Evolutionary conservation across 2,888 invertebrate genomes (phyloP), one percentile per base, ranked within the genome.

Genomic region (Drosophila lacicola): DNA sequence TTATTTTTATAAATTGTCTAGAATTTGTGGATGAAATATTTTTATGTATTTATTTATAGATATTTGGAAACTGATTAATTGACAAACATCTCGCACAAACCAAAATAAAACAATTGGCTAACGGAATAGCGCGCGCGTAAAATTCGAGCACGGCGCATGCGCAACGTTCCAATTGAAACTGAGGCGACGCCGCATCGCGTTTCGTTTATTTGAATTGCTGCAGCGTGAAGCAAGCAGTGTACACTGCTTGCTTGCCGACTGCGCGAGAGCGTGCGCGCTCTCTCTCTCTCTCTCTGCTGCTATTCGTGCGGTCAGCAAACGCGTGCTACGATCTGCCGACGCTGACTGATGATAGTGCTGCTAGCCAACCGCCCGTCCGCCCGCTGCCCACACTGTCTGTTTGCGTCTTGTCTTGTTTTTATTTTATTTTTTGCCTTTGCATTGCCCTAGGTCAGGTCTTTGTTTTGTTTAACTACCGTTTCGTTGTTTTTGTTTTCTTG

Each of bases 401-500:
- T 29, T 33, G 1, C 14, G 14, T 34, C 61, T 46, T 21, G 14
- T 49, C 57, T 55, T 44, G 41, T 58, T 39, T 45, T 54, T 29
- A 29, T 19, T 10, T 58, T 19, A 33, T 33, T 36, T 41, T 14
- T 67, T 73, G 69, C 65, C 70, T 79, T 71, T 76, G 68, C 67
- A 67, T 85, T 85, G 88, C 81, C 85, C 76, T 88, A 88, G 85
- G 85, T 85, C 88, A 88, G 88, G 77, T 87, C 74, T 84, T 8
- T 58, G 67, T 45, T 74, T 62, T 69, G 70, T 51, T 65, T 70
- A 49, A 66, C 86, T 80, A 68, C 75, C 54, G 74, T 78, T 47
- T 70, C 58, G 53, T 55, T 61, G 62, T 47, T 56, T 39, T 51
- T 47, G 46, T 45, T 41, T n/a, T 57, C 9, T 47, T 39, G 41